Conservation (phyloP, 2,113 vertebrate species). For the Tragelaphus buxtoni region DNA sequence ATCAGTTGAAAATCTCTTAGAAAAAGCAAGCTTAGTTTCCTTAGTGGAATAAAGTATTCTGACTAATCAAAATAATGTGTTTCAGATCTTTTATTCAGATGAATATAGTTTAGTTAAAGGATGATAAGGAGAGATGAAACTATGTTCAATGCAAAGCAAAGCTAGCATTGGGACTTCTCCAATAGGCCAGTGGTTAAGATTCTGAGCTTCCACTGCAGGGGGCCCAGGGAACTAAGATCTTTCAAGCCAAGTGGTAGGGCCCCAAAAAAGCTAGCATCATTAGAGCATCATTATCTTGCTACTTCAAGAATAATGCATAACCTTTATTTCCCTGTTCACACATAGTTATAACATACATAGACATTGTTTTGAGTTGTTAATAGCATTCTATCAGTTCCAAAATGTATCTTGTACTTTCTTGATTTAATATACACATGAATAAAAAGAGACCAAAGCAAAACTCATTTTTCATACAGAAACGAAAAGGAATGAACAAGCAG, state of each 20-base stretch:
- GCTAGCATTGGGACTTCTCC: neutral
- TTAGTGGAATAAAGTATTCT: neutral
- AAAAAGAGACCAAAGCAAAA: slow-evolving; percentile 24
- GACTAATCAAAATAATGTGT: slow-evolving; percentile 8
- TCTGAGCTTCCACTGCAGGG: neutral
- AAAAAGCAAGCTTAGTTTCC: neutral
- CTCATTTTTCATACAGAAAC: slow-evolving; percentile 18
- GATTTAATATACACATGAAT: slow-evolving; percentile 14
- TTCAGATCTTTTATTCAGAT: neutral
- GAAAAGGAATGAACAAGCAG: slow-evolving; percentile 11
- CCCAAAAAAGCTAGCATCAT: neutral
- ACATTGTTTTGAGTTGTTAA: slow-evolving; percentile 10
- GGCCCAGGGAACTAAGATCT: neutral
- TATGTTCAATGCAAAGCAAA: neutral
- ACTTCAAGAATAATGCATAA: slow-evolving; percentile 2
- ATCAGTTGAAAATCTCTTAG: neutral
- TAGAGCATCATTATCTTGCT: neutral
- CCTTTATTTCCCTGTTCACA: slow-evolving; percentile 10
- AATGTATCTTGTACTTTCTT: neutral
- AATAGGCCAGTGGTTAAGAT: neutral
- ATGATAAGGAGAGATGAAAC: neutral
- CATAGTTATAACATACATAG: slow-evolving; percentile 33
- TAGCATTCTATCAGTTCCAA: neutral
- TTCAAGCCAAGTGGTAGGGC: neutral
- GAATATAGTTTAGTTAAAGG: neutral